Conservation (phyloP, 2,888 invertebrate species). For the Melanargia galathea region DNA sequence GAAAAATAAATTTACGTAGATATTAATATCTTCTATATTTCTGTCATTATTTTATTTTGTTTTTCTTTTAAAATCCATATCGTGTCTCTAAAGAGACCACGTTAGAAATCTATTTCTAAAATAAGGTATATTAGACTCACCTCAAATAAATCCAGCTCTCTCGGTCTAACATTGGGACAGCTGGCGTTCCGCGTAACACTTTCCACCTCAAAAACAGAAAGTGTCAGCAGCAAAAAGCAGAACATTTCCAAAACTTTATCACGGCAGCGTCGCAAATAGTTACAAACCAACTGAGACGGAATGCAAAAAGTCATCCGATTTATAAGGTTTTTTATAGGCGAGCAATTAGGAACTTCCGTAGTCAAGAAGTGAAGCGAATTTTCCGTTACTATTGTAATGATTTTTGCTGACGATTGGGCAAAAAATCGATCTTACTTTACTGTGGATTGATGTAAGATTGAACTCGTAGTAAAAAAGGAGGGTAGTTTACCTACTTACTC, state of each 20-base stretch:
- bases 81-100: no score
- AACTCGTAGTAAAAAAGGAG: no score
- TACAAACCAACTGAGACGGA: conserved; percentile 54
- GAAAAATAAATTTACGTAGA: no score
- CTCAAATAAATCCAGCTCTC: conserved; percentile 71
- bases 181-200: conserved; percentile 59
- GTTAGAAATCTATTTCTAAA: no score
- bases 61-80: no score
- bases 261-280: conserved; percentile 44
- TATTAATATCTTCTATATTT: no score
- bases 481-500: no score
- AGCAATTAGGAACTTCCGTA: conserved; percentile 42
- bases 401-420: conserved; percentile 11
- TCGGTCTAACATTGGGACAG: conserved; percentile 62
- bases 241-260: conserved; percentile 57
- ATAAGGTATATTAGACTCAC: conserved; percentile 50
- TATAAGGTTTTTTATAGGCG: conserved; percentile 57
- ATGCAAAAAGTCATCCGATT: conserved; percentile 54
- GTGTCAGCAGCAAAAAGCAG: conserved; percentile 49
- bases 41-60: no score
- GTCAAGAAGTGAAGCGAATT: conserved; percentile 37
- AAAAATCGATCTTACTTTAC: conserved; percentile 15
- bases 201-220: conserved; percentile 52
- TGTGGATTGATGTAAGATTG: no score
- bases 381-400: conserved; percentile 15